Evolutionary conservation across 2,888 invertebrate genomes (phyloP).

Genomic region (Drosophila fulvimacula): DNA sequence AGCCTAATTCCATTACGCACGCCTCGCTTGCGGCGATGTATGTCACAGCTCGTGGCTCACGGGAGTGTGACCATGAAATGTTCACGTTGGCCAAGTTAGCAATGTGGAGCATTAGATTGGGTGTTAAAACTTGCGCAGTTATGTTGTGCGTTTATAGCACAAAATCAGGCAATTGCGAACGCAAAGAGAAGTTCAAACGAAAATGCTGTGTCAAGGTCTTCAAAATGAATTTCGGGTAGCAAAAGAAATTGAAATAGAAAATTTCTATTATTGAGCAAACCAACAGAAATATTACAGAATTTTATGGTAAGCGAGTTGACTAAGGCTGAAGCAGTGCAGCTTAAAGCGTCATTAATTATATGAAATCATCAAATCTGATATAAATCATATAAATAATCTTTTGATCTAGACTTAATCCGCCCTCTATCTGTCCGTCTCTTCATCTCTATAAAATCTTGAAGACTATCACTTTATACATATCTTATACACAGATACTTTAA

Average conservation of each 20-base stretch:
- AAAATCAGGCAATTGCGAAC: slow-evolving; percentile 3
- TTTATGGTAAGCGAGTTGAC: background rate
- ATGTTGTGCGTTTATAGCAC: slow-evolving; percentile 2
- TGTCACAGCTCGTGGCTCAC: slow-evolving; percentile 33
- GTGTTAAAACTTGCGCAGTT: background rate
- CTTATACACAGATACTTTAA: no score
- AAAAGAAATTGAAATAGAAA: background rate
- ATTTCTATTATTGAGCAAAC: no score
- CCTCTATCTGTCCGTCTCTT: background rate
- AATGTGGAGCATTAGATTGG: slow-evolving; percentile 37
- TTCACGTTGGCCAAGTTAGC: slow-evolving; percentile 36
- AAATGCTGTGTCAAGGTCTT: slow-evolving; percentile 10
- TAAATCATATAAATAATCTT: no score
- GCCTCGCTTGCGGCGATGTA: slow-evolving; percentile 22
- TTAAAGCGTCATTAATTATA: background rate
- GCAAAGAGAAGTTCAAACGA: background rate
- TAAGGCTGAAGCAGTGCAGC: background rate
- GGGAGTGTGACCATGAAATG: slow-evolving; percentile 48
- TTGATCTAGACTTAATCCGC: background rate
- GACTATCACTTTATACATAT: background rate
- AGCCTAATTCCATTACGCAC: slow-evolving; percentile 39
- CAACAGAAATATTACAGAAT: background rate
- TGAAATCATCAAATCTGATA: no score
- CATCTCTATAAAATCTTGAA: background rate
- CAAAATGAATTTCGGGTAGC: background rate